Evolutionary conservation across 2,888 invertebrate species (phyloP).

Genomic region (Pocota personata): DNA sequence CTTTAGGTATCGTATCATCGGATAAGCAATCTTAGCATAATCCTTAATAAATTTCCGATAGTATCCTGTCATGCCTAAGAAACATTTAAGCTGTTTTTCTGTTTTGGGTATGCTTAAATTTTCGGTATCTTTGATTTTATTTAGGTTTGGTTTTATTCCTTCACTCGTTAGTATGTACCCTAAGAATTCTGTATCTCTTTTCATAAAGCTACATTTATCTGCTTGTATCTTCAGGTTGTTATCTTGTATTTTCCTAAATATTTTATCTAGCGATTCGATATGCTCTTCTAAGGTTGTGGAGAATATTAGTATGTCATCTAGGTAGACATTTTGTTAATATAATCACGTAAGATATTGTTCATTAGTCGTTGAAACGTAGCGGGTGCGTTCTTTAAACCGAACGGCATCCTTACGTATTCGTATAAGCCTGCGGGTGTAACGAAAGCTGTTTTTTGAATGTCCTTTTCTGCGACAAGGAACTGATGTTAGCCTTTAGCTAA

Average conservation of each 20-base stretch:
- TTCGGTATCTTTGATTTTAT: constrained; percentile 70
- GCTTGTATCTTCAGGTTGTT: constrained; percentile 74
- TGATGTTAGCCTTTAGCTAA: too few species aligned
- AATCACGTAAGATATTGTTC: constrained; percentile 28
- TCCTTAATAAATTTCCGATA: constrained; percentile 75
- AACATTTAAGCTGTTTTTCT: constrained; percentile 69
- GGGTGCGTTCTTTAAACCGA: constrained; percentile 64
- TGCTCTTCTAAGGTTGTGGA: constrained; percentile 76
- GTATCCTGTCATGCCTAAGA: constrained; percentile 73
- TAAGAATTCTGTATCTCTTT: constrained; percentile 69
- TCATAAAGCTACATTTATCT: constrained; percentile 74
- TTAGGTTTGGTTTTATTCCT: constrained; percentile 75
- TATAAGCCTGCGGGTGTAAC: background rate
- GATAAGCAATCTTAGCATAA: constrained; percentile 61
- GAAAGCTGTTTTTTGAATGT: background rate
- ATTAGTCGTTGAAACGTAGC: constrained; percentile 75
- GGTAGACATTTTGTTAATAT: constrained; percentile 25
- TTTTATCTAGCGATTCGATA: constrained; percentile 61
- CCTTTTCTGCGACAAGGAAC: too few species aligned
- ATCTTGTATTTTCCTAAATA: constrained; percentile 72
- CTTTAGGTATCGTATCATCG: constrained; percentile 42
- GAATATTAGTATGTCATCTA: constrained; percentile 76
- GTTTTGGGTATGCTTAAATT: constrained; percentile 71
- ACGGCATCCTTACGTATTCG: background rate
- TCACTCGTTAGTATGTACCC: constrained; percentile 74